Evolutionary conservation across 2,113 vertebrate species (phyloP).

Genomic region (Campylomormyrus tamandua): DNA sequence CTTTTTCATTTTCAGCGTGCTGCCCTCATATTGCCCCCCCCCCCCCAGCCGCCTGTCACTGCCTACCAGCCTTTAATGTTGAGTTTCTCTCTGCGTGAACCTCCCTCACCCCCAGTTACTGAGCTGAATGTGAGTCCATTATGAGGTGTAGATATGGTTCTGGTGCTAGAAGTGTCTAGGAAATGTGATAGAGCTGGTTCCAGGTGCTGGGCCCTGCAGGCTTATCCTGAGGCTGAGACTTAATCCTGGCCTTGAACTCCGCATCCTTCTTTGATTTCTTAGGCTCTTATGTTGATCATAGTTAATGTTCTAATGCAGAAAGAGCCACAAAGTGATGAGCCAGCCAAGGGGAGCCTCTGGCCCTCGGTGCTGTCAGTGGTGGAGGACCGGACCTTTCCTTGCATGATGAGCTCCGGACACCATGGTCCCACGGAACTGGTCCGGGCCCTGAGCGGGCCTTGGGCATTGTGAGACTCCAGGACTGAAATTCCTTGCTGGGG

Average conservation of each 20-base stretch:
- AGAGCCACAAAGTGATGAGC: background rate
- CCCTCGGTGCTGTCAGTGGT: background rate
- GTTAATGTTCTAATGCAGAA: background rate
- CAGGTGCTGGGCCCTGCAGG: background rate
- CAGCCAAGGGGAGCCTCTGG: background rate
- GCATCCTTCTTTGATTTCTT: background rate
- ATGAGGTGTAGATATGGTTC: background rate
- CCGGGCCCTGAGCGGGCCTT: background rate
- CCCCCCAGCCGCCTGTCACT: background rate
- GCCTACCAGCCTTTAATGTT: background rate
- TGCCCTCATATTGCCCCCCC: background rate
- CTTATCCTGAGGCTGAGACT: background rate
- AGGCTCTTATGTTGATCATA: background rate
- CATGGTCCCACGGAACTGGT: background rate
- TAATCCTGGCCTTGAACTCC: background rate
- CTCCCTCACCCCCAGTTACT: background rate
- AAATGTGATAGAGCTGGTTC: background rate
- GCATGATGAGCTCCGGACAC: background rate
- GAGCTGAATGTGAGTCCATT: background rate
- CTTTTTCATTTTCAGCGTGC: background rate
- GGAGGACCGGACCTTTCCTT: background rate
- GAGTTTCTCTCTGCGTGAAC: background rate
- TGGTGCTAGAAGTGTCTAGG: background rate
- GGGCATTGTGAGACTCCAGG: background rate
- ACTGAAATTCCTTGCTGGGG: background rate